Conservation (phyloP, 2,113 vertebrate species). For the Promerops cafer region DNA sequence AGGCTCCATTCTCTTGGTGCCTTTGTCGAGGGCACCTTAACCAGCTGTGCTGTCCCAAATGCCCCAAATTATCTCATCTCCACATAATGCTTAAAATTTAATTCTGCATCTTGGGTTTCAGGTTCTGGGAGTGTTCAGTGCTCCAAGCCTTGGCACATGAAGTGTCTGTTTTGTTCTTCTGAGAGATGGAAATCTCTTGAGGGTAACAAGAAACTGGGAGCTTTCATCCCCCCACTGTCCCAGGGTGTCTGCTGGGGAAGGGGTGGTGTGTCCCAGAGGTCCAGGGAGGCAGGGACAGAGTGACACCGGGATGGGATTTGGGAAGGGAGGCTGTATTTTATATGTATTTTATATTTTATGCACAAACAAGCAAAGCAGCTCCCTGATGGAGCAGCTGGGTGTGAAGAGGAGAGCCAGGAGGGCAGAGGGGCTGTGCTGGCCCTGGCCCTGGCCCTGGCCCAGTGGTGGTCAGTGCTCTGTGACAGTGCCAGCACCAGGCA, state of each 20-base stretch:
- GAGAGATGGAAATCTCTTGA: not conserved
- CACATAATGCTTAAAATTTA: not conserved
- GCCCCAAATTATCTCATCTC: not conserved
- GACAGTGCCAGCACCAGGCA: not conserved
- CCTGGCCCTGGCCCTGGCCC: not conserved
- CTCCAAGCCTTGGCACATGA: not conserved
- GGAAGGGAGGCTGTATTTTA: not conserved
- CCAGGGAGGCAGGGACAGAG: not conserved
- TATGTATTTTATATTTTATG: not conserved
- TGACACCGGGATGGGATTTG: not conserved
- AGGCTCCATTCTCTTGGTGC: not conserved
- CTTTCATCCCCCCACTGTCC: not conserved
- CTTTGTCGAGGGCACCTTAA: not conserved
- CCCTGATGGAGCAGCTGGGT: not conserved
- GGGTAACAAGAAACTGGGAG: not conserved
- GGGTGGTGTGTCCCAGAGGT: not conserved
- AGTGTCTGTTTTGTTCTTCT: not conserved
- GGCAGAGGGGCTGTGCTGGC: not conserved
- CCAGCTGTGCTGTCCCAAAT: not conserved
- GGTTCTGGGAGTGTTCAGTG: not conserved
- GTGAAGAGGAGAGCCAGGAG: not conserved
- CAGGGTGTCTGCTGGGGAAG: not conserved
- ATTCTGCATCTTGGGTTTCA: not conserved
- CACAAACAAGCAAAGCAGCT: not conserved
- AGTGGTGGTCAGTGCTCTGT: fast-evolving